Percentiles rank a stretch among this genome's conserved stretches.
Evolutionary conservation across 2,797 vertebrate species (phyloP).

Genomic region (Acrocephalus scirpaceus): DNA sequence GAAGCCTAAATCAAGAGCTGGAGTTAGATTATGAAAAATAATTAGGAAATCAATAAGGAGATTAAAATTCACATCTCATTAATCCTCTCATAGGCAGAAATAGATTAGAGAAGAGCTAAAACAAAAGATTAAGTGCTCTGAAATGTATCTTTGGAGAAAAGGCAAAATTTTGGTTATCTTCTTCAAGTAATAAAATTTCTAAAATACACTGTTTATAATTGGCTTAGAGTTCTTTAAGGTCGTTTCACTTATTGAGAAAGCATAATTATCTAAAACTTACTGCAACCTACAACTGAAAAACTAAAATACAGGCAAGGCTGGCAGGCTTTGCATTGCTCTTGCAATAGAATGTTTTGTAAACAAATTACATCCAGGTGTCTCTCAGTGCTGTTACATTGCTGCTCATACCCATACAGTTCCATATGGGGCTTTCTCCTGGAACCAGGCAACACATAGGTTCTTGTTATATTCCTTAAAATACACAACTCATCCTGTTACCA

Average conservation of each 20-base stretch:
- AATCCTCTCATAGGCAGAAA: slow-evolving; percentile 5
- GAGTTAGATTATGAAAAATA: slow-evolving; percentile 38
- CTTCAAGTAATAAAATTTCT: not conserved
- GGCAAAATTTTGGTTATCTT: not conserved
- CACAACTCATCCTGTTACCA: not conserved
- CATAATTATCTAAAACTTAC: not conserved
- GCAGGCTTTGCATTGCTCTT: not conserved
- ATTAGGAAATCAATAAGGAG: slow-evolving; percentile 50
- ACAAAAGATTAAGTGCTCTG: not conserved
- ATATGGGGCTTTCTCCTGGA: not conserved
- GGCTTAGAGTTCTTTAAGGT: not conserved
- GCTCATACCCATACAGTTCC: not conserved
- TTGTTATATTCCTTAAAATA: not conserved
- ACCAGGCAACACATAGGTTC: not conserved
- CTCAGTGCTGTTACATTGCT: not conserved
- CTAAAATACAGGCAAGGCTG: not conserved
- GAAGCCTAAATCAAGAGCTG: slow-evolving; percentile 1
- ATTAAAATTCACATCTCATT: slow-evolving; percentile 46
- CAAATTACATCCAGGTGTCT: not conserved
- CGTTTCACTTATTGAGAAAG: not conserved
- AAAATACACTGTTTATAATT: not conserved
- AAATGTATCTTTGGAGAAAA: not conserved
- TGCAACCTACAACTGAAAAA: not conserved
- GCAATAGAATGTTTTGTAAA: not conserved
- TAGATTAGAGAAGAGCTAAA: not conserved